Evolutionary conservation across 1,140 invertebrate species (phyloP).

Genomic region (Drosophila sp.): DNA sequence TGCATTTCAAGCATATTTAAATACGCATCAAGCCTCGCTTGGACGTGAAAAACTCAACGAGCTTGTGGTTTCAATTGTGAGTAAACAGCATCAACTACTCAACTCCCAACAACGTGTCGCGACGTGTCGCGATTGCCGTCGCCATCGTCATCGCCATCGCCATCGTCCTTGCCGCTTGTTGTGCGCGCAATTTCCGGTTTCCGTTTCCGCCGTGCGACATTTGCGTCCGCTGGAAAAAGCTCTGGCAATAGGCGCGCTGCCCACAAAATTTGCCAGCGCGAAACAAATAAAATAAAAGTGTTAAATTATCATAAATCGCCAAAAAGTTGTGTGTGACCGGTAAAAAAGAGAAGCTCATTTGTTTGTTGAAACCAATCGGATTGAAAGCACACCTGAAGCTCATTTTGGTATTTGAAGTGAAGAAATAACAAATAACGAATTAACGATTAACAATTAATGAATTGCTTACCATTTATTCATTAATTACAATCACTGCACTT

Average conservation of each 20-base stretch:
- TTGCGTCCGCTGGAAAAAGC: conserved; percentile 54
- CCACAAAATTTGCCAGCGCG: conserved; percentile 31
- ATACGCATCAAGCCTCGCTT: conserved; percentile 50
- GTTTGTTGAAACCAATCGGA: neutral
- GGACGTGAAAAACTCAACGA: conserved; percentile 36
- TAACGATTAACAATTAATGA: neutral
- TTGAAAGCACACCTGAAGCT: neutral
- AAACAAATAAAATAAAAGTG: conserved; percentile 8
- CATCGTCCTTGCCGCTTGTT: conserved; percentile 47
- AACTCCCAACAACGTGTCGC: conserved; percentile 24
- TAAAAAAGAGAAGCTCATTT: neutral
- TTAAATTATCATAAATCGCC: neutral
- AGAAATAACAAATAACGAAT: neutral
- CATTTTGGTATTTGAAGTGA: neutral
- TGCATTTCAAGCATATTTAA: conserved; percentile 73
- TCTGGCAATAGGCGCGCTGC: conserved; percentile 44
- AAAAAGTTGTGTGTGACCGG: neutral
- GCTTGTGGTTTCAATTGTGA: conserved; percentile 64
- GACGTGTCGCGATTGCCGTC: conserved; percentile 23
- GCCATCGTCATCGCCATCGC: conserved; percentile 7
- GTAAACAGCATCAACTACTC: conserved; percentile 46
- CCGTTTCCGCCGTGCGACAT: conserved; percentile 68
- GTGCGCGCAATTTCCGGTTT: conserved; percentile 81
- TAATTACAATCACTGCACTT: conserved; percentile 7
- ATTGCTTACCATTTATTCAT: neutral